Base-by-base conservation (phyloP, 2,888 invertebrate species). In the Acrobeloides nanus region DNA sequence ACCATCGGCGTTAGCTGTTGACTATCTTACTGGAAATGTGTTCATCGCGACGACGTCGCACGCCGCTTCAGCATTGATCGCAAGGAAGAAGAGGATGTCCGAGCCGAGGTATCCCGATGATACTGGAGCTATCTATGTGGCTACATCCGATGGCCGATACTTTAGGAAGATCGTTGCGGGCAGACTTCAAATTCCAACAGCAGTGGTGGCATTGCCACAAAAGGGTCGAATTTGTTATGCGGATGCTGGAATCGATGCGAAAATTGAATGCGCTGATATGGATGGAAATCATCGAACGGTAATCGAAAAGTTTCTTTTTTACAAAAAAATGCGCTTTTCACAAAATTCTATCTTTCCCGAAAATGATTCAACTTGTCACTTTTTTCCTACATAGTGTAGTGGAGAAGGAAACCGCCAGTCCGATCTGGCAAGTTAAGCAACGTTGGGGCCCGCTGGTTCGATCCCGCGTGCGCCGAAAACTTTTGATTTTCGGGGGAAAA, bases 251-350 rank as follows among this genome's bases (percentile, higher is more conserved):
- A 83, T 84, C 0, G 83, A 83, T 3, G 87, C 89, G 0, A 93
- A 90, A 76, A 89, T 97, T 53, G 93, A 93, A 75, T 82, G 84
- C 3, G 82, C 89, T 1, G 93, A 92, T 89, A 88, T 95, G 89
- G 93, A 92, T 72, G 95, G 95, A 0, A 85, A 84, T 0, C 85
- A 87, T 73, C 81, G 90, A 2, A 80, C 84, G 44, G 82, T n/a
- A n/a, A n/a, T n/a, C n/a, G n/a, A n/a, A n/a, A n/a, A n/a, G n/a
- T n/a, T n/a, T n/a, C n/a, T n/a, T n/a, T n/a, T n/a, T n/a, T n/a
- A n/a, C n/a, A n/a, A n/a, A n/a, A n/a, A n/a, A n/a, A n/a, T n/a
- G n/a, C n/a, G n/a, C n/a, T n/a, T n/a, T n/a, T n/a, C n/a, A n/a
- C n/a, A n/a, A n/a, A n/a, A n/a, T n/a, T n/a, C n/a, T n/a, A n/a